Conservation (phyloP, 1,140 invertebrate genomes). For the Hesperophylax magnus region DNA sequence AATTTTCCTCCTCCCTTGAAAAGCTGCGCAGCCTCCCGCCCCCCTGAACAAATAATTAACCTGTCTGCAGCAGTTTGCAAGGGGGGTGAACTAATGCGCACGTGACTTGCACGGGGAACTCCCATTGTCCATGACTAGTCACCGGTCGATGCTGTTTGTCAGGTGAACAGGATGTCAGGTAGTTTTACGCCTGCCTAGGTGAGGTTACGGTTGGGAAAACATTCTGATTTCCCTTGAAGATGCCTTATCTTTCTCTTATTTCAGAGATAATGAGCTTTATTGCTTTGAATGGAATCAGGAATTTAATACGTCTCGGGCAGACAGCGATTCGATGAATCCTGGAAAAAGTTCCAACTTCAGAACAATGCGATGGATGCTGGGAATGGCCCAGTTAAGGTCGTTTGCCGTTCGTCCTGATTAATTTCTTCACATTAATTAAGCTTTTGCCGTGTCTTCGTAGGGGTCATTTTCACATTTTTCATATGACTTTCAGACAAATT, state of each 20-base stretch:
- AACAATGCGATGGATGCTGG: too few relatives aligned
- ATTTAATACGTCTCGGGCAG: too few relatives aligned
- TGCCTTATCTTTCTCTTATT: neutral
- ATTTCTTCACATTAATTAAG: too few relatives aligned
- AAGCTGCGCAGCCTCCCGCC: neutral
- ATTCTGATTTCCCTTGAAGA: neutral
- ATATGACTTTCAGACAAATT: too few relatives aligned
- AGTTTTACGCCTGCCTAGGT: neutral
- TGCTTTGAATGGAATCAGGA: too few relatives aligned
- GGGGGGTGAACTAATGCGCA: slow-evolving; percentile 31
- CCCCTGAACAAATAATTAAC: slow-evolving; percentile 30
- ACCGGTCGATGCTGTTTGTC: slow-evolving; percentile 4
- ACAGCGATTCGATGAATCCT: too few relatives aligned
- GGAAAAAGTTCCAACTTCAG: too few relatives aligned
- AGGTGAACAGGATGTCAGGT: slow-evolving; percentile 16
- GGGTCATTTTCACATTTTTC: too few relatives aligned
- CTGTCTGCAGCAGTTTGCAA: slow-evolving; percentile 36
- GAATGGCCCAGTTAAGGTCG: too few relatives aligned
- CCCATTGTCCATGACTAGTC: slow-evolving; percentile 35
- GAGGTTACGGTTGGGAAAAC: slow-evolving; percentile 18
- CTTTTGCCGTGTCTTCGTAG: too few relatives aligned
- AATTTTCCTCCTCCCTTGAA: slow-evolving; percentile 9
- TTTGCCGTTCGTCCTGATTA: too few relatives aligned
- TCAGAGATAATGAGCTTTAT: too few relatives aligned
- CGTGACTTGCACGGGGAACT: slow-evolving; percentile 19